Conservation (phyloP, 2,888 invertebrate species). For the Drosophila limbata region DNA sequence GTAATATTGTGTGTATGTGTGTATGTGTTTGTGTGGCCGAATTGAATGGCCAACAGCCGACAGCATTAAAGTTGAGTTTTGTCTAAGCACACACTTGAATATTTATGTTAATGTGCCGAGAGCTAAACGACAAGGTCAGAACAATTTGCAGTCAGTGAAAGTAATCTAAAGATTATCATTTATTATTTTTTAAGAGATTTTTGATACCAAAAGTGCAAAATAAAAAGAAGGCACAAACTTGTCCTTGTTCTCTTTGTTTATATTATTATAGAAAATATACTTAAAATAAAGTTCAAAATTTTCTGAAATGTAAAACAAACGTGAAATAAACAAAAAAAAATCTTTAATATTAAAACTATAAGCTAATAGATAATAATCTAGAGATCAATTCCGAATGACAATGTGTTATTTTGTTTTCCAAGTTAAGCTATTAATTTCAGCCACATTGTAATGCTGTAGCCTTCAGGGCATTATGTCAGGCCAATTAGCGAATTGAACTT, state of each 20-base stretch:
- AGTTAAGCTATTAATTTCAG: background rate
- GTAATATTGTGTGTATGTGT: background rate
- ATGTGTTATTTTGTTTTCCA: background rate
- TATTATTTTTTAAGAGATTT: background rate
- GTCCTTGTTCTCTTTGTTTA: accelerated
- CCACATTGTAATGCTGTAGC: background rate
- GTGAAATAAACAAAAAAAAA: too few relatives aligned
- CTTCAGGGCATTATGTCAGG: slow-evolving; percentile 11
- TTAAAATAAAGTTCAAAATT: background rate
- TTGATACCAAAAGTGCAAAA: background rate
- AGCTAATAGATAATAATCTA: too few relatives aligned
- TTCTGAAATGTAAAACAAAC: too few relatives aligned
- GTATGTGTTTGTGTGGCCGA: slow-evolving; percentile 10
- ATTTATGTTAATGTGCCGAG: slow-evolving; percentile 40
- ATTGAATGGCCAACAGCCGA: slow-evolving; percentile 25
- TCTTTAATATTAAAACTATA: too few relatives aligned
- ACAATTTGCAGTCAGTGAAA: background rate
- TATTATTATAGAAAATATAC: background rate
- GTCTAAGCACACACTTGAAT: slow-evolving; percentile 25
- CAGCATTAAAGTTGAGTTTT: slow-evolving; percentile 35
- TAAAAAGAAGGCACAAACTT: background rate
- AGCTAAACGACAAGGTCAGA: slow-evolving; percentile 42
- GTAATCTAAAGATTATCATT: background rate
- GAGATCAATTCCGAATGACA: too few relatives aligned
- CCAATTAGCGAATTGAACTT: slow-evolving; percentile 54